Percentiles rank a stretch among this genome's conserved stretches.
Conservation (phyloP, 2,113 vertebrate genomes). For the Argyrosomus japonicus region DNA sequence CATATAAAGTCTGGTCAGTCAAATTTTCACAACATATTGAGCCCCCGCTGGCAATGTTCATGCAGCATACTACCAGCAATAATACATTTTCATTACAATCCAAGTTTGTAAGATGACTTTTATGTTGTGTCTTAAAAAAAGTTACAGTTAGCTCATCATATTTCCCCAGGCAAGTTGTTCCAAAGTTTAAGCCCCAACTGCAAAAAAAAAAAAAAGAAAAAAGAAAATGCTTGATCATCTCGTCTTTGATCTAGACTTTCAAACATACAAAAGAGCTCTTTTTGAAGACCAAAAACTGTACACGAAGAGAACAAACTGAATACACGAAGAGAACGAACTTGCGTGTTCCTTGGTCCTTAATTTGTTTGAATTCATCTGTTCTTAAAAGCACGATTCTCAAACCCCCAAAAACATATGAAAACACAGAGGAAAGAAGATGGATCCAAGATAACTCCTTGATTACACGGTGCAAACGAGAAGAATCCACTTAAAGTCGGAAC, state of each 20-base stretch:
- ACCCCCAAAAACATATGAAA: not conserved
- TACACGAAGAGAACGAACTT: not conserved
- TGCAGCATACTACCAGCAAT: not conserved
- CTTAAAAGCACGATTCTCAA: not conserved
- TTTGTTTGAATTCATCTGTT: constrained; percentile 21
- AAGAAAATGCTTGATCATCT: constrained; percentile 62
- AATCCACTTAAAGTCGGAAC: not conserved
- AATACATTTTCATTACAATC: not conserved
- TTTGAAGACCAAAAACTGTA: constrained; percentile 33
- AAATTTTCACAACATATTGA: not conserved
- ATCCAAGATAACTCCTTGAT: not conserved
- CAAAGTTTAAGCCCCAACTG: constrained; percentile 44
- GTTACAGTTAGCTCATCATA: constrained; percentile 32
- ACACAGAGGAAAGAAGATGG: not conserved
- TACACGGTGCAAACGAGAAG: not conserved
- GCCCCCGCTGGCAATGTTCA: not conserved
- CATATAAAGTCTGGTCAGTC: not conserved
- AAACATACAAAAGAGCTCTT: constrained; percentile 47
- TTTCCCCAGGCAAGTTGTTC: constrained; percentile 59
- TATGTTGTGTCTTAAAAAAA: constrained; percentile 48
- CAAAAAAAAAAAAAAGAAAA: constrained; percentile 21
- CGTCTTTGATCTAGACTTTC: constrained; percentile 60
- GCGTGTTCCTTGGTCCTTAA: not conserved
- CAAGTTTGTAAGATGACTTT: constrained; percentile 41
- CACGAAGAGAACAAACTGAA: constrained; percentile 8